phyloP scores from a whole-genome alignment of 1,140 invertebrate genomes.

The Drosophila kepulauana region DNA sequence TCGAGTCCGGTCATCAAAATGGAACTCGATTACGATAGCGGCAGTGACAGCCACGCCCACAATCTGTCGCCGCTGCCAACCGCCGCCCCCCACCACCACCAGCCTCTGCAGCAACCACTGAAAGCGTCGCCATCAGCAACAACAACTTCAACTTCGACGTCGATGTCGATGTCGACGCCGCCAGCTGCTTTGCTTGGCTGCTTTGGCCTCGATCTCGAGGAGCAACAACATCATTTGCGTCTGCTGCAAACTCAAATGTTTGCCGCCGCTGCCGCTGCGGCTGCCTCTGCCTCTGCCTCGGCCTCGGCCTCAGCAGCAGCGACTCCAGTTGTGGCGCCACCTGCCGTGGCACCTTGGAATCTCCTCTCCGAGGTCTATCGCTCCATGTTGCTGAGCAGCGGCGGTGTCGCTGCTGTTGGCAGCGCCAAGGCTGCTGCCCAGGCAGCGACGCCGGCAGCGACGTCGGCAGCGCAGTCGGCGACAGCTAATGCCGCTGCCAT shows the following conservation, averaged over 20 bases:
- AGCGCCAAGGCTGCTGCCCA: constrained; percentile 17
- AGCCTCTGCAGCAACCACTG: background rate
- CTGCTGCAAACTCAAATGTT: constrained; percentile 82
- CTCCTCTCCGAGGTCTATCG: constrained; percentile 80
- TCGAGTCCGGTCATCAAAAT: constrained; percentile 56
- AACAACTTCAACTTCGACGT: background rate
- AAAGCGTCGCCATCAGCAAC: background rate
- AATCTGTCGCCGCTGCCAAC: constrained; percentile 48
- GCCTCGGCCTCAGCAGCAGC: constrained; percentile 15
- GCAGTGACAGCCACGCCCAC: constrained; percentile 6
- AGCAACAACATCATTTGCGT: constrained; percentile 70
- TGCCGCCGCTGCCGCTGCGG: constrained; percentile 75
- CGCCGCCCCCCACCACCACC: background rate
- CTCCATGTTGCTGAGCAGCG: constrained; percentile 74
- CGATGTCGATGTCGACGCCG: constrained; percentile 7
- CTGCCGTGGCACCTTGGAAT: constrained; percentile 71
- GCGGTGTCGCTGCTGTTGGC: constrained; percentile 27
- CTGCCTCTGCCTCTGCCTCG: constrained; percentile 11
- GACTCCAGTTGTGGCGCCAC: constrained; percentile 23
- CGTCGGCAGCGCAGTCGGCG: constrained; percentile 42
- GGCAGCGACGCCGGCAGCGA: constrained; percentile 40
- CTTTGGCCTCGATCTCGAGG: constrained; percentile 54
- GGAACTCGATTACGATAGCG: constrained; percentile 57
- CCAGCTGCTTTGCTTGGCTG: constrained; percentile 18
- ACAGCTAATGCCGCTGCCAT: constrained; percentile 71